Percentiles rank a stretch among this genome's conserved stretches.
These are phyloP conservation scores for Actenoides hombroni DNA, from an alignment of 2,113 vertebrate species.

Conservation along the genomic window DNA sequence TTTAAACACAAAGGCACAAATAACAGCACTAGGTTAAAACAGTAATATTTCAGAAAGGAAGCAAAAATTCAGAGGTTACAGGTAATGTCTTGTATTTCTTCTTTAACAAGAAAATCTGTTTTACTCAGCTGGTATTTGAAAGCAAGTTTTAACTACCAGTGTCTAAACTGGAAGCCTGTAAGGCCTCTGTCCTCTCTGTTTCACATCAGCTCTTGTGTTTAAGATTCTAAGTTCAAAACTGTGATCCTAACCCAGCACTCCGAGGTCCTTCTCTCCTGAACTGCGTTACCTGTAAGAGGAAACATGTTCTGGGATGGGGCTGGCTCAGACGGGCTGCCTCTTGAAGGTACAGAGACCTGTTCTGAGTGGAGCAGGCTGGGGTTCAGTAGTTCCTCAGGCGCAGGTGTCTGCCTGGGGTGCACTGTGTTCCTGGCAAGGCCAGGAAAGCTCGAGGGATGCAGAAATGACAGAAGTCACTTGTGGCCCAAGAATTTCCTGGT, in stretches of 20 bases:
- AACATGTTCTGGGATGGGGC: background rate
- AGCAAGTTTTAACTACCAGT: background rate
- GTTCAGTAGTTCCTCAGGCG: background rate
- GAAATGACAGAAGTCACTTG: conserved; percentile 20
- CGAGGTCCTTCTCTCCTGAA: background rate
- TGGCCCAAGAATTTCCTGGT: conserved; percentile 2
- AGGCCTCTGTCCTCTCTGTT: background rate
- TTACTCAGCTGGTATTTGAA: background rate
- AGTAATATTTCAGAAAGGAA: background rate
- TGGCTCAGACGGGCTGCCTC: background rate
- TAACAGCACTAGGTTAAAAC: background rate
- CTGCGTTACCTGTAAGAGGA: background rate
- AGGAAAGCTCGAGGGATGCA: background rate
- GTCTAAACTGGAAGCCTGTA: background rate
- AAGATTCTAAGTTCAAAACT: background rate
- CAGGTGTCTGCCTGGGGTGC: background rate
- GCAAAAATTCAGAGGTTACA: background rate
- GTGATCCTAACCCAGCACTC: background rate
- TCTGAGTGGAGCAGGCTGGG: background rate
- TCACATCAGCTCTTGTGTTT: background rate
- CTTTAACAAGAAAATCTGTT: background rate
- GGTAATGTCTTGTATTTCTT: background rate
- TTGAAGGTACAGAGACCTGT: background rate
- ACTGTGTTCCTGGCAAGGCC: background rate
- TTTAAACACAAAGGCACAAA: background rate